These are phyloP conservation scores for Ctenosaura bakeri DNA, from an alignment of 2,797 vertebrate species.

Conservation along the genomic window DNA sequence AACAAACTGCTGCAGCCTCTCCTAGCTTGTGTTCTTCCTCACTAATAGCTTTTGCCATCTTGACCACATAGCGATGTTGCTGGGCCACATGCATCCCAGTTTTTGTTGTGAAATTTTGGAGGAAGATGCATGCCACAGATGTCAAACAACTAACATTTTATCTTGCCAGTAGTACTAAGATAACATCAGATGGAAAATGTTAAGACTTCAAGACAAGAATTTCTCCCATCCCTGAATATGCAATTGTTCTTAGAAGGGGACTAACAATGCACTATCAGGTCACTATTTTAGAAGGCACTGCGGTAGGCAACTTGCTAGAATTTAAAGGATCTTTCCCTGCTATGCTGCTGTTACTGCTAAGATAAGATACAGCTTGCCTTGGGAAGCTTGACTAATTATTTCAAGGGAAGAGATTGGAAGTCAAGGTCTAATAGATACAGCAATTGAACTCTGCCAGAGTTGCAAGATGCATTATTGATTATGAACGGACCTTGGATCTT, in stretches of 20 bases:
- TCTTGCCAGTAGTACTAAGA: background rate
- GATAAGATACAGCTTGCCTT: conserved; percentile 52
- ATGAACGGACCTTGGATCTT: conserved; percentile 48
- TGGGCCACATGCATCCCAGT: too few species aligned
- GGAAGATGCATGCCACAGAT: too few species aligned
- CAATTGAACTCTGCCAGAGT: conserved; percentile 56
- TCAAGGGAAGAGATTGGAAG: conserved; percentile 60
- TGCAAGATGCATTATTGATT: conserved; percentile 73
- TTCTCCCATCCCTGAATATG: background rate
- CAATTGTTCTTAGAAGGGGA: background rate
- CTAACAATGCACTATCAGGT: background rate
- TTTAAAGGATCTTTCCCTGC: conserved; percentile 46
- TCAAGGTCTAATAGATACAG: conserved; percentile 62
- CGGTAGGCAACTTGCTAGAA: conserved; percentile 20
- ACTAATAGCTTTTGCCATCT: too few species aligned
- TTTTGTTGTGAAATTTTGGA: too few species aligned
- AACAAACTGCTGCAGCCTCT: too few species aligned
- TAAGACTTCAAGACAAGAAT: too few species aligned
- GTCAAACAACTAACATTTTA: background rate
- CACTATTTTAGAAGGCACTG: background rate
- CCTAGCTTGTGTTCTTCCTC: too few species aligned
- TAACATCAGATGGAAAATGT: background rate
- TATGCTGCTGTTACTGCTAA: conserved; percentile 41
- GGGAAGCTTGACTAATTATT: conserved; percentile 70
- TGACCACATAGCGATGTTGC: too few species aligned